These are phyloP conservation scores for Oxystoma pomonae DNA, from an alignment of 2,888 invertebrate genomes.

Conservation along the genomic window DNA sequence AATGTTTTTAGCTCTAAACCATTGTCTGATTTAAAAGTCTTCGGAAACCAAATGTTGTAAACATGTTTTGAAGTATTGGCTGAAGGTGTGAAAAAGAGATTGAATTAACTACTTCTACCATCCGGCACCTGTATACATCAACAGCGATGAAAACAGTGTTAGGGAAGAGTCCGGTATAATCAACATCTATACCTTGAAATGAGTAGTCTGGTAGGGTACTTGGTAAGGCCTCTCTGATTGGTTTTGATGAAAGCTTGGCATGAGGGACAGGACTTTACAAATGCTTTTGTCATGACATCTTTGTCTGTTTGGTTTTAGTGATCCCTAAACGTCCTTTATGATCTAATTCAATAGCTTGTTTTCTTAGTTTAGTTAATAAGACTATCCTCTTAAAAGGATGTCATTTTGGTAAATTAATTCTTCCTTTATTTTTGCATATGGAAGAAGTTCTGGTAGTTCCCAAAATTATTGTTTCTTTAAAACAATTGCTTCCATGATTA, in stretches of 20 bases:
- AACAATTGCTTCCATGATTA: not conserved
- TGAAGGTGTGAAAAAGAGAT: conserved; percentile 15
- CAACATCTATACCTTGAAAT: conserved; percentile 15
- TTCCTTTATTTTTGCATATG: conserved; percentile 5
- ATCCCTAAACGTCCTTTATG: conserved; percentile 23
- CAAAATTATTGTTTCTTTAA: conserved; percentile 1
- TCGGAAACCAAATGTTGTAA: conserved; percentile 13
- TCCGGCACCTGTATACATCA: conserved; percentile 19
- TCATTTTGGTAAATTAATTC: conserved; percentile 11
- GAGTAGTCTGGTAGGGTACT: conserved; percentile 14
- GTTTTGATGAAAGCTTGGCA: not conserved
- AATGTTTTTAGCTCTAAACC: conserved; percentile 15
- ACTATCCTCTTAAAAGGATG: conserved; percentile 11
- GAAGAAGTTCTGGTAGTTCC: conserved; percentile 3
- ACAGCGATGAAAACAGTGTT: conserved; percentile 13
- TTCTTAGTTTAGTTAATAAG: conserved; percentile 4
- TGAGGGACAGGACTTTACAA: not conserved
- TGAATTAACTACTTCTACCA: conserved; percentile 13
- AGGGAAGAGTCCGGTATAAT: conserved; percentile 19
- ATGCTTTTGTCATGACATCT: not conserved
- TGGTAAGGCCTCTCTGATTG: not conserved
- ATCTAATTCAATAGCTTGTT: conserved; percentile 16
- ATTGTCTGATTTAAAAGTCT: conserved; percentile 16
- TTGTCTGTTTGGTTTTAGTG: conserved; percentile 16
- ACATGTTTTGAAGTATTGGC: conserved; percentile 13